Conservation (phyloP, 2,797 vertebrate species). For the Myotis daubentonii region DNA sequence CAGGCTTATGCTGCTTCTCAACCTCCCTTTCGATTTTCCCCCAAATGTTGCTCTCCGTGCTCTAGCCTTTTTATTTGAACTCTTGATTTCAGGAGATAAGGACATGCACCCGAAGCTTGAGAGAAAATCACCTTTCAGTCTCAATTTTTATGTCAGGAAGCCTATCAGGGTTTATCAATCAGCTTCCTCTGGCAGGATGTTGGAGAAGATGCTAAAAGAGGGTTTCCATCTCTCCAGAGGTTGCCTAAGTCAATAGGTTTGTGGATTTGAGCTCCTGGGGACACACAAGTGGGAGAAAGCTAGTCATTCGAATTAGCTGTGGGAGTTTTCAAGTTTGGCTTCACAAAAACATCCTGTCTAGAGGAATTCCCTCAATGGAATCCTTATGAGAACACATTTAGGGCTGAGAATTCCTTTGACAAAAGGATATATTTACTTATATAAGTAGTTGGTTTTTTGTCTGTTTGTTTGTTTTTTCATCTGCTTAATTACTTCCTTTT, state of each 20-base stretch:
- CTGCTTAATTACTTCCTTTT: background rate
- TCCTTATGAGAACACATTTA: background rate
- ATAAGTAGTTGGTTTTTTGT: background rate
- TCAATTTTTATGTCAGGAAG: constrained; percentile 17
- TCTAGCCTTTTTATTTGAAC: background rate
- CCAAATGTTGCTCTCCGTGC: background rate
- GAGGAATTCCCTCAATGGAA: background rate
- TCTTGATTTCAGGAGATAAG: background rate
- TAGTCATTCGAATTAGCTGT: background rate
- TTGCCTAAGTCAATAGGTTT: background rate
- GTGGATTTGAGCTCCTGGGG: background rate
- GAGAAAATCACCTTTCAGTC: background rate
- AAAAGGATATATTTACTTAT: background rate
- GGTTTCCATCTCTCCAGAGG: background rate
- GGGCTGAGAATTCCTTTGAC: background rate
- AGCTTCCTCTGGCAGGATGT: background rate
- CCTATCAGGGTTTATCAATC: background rate
- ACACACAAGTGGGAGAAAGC: background rate
- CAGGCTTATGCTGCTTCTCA: background rate
- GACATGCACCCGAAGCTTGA: background rate
- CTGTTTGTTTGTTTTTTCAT: background rate
- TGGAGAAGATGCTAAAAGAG: background rate
- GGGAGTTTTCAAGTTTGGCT: background rate
- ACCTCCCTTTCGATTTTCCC: background rate
- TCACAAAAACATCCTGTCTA: background rate